Conservation (phyloP, 2,113 vertebrate genomes). For the Merops nubicus region DNA sequence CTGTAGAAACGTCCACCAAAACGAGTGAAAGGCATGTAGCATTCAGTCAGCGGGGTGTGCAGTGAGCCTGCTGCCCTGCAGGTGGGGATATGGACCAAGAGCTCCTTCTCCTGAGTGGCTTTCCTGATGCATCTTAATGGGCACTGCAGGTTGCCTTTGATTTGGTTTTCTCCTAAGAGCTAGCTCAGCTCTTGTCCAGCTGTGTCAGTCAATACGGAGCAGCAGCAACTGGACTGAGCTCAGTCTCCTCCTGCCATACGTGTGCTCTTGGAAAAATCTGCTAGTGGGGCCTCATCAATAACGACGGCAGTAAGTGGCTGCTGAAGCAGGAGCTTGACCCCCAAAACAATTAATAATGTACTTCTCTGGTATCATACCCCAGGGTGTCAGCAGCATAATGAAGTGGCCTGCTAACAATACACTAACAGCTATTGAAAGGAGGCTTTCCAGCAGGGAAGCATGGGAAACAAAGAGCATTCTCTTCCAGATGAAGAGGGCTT, state of each 20-base stretch:
- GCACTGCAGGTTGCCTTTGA: neutral
- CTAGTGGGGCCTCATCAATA: neutral
- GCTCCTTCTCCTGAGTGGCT: neutral
- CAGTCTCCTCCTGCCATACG: neutral
- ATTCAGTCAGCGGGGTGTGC: neutral
- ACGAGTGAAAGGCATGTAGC: neutral
- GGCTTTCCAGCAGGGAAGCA: neutral
- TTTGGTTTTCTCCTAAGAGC: neutral
- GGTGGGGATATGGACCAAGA: constrained; percentile 9
- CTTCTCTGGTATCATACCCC: constrained; percentile 6
- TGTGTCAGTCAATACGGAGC: neutral
- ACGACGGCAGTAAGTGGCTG: constrained; percentile 16
- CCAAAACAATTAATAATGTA: constrained; percentile 21
- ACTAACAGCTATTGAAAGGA: neutral
- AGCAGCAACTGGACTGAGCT: neutral
- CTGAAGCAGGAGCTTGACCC: constrained; percentile 19
- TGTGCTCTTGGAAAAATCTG: neutral
- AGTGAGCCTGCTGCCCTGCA: constrained; percentile 28
- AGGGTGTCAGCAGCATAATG: constrained; percentile 1
- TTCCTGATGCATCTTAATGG: neutral
- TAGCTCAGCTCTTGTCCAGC: neutral
- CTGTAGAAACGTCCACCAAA: neutral
- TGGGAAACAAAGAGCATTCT: constrained; percentile 30
- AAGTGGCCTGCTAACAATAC: neutral
- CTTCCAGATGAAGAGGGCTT: neutral